These are phyloP conservation scores for Charina bottae DNA, from an alignment of 2,113 vertebrate genomes.

Conservation along the genomic window DNA sequence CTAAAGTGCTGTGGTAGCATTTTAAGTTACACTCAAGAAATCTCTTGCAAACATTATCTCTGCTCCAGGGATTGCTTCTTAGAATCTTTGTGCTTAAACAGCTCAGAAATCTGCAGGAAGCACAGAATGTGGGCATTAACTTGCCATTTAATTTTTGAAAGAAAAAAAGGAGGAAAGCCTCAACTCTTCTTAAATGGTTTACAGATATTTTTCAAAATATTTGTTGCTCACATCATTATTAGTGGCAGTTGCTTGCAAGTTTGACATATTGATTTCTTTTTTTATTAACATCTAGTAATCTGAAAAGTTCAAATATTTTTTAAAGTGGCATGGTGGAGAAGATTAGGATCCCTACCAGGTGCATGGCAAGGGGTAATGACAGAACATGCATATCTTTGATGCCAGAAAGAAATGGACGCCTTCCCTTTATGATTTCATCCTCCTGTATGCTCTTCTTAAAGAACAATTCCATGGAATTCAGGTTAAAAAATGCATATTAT, in stretches of 20 bases:
- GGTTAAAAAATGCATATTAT: too few species aligned
- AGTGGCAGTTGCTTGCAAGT: background rate
- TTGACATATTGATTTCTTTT: background rate
- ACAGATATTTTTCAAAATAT: background rate
- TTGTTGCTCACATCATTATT: background rate
- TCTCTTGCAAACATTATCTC: background rate
- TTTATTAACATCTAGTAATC: background rate
- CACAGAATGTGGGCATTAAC: background rate
- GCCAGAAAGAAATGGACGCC: background rate
- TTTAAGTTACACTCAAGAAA: conserved; percentile 6
- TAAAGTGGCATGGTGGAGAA: background rate
- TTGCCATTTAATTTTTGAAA: background rate
- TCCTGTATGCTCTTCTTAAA: background rate
- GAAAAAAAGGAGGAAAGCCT: background rate
- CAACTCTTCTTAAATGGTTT: background rate
- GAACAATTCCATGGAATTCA: background rate
- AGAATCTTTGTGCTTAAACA: conserved; percentile 15
- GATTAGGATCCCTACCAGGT: background rate
- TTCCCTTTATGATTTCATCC: background rate
- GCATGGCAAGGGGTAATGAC: background rate
- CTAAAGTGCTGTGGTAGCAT: conserved; percentile 16
- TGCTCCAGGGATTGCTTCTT: conserved; percentile 17
- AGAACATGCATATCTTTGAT: background rate
- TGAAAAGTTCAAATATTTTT: background rate
- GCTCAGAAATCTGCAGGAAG: background rate